phyloP scores from a whole-genome alignment of 1,140 invertebrate genomes.

The Oryzaephilus surinamensis region DNA sequence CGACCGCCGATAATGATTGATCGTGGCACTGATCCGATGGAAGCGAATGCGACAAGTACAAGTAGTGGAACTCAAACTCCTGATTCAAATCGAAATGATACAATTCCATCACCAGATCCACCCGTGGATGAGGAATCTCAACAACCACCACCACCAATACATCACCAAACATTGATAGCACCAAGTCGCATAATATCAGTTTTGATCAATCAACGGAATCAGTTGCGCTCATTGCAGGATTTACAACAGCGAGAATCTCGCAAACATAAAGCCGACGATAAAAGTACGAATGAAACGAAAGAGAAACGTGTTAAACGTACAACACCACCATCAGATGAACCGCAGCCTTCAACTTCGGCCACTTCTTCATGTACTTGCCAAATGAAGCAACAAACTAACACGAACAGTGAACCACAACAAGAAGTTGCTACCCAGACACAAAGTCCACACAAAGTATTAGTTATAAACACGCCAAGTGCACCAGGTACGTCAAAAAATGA shows the following conservation, averaged over 20 bases:
- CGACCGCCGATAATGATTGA: slow-evolving; percentile 43
- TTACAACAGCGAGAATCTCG: slow-evolving; percentile 20
- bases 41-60: slow-evolving; percentile 24
- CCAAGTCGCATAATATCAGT: slow-evolving; percentile 25
- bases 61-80: slow-evolving; percentile 25
- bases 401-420: too few species aligned
- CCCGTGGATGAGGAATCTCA: not conserved
- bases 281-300: slow-evolving; percentile 9
- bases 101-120: not conserved
- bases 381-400: too few species aligned
- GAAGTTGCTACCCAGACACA: slow-evolving; percentile 8
- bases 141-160: slow-evolving; percentile 4
- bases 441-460: slow-evolving; percentile 3
- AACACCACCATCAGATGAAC: not conserved
- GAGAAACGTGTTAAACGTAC: slow-evolving; percentile 11
- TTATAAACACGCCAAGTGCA: slow-evolving; percentile 5
- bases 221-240: slow-evolving; percentile 23
- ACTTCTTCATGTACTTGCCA: too few species aligned
- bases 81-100: slow-evolving; percentile 7
- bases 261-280: slow-evolving; percentile 18
- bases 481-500: too few species aligned
- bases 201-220: too few species aligned
- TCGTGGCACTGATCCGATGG: slow-evolving; percentile 58
- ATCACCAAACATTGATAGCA: slow-evolving; percentile 13
- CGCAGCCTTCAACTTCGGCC: too few species aligned